These are phyloP conservation scores for Geococcyx californianus DNA, from an alignment of 2,113 vertebrate genomes.

Conservation along the genomic window DNA sequence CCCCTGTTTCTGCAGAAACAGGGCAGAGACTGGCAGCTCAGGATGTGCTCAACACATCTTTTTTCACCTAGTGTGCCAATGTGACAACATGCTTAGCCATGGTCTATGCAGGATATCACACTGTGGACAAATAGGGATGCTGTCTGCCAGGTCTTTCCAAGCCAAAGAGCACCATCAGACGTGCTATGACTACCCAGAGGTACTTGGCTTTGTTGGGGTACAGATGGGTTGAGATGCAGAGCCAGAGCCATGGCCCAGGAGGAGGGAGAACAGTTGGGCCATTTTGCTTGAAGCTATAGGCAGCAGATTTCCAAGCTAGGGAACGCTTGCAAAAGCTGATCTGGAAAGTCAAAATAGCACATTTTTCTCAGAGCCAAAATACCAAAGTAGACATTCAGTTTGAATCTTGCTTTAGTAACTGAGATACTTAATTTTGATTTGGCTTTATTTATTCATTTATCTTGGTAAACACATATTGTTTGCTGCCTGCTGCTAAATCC, in stretches of 20 bases:
- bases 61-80: not conserved
- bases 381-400: not conserved
- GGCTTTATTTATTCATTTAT: not conserved
- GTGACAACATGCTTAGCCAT: not conserved
- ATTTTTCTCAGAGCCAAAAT: not conserved
- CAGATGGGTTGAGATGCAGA: conserved; percentile 9
- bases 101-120: not conserved
- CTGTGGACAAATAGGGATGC: not conserved
- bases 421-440: not conserved
- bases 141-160: not conserved
- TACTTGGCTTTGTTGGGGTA: not conserved
- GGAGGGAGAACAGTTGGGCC: not conserved
- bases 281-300: conserved; percentile 21
- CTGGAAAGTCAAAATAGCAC: not conserved
- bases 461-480: not conserved
- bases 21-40: not conserved
- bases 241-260: not conserved
- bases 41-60: not conserved
- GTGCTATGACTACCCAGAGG: not conserved
- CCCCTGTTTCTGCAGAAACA: not conserved
- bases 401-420: not conserved
- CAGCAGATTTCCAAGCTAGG: conserved; percentile 27
- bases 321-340: conserved; percentile 20
- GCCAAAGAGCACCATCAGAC: not conserved
- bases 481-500: not conserved